phyloP scores from a whole-genome alignment of 2,797 vertebrate genomes.

The Myoxocephalus aenaeus region DNA sequence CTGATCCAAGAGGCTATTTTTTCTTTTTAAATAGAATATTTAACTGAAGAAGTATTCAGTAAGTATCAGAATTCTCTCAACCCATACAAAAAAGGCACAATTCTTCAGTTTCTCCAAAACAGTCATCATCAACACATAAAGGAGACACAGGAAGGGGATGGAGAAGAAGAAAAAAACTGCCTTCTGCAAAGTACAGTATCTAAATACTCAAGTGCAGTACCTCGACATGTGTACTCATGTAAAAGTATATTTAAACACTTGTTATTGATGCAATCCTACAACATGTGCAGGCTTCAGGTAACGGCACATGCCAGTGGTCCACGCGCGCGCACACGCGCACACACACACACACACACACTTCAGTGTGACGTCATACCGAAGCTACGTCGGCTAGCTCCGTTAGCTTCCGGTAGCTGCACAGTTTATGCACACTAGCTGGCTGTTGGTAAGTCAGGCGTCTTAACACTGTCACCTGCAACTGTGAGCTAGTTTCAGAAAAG shows the following conservation, averaged over 20 bases:
- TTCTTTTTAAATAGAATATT: no score
- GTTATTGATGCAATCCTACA: no score
- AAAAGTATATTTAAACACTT: no score
- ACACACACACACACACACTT: no score
- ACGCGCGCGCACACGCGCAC: no score
- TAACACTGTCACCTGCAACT: background rate
- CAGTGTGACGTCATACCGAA: no score
- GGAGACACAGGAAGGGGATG: background rate
- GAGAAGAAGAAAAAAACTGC: background rate
- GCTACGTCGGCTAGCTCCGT: constrained; percentile 46
- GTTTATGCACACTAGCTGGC: background rate
- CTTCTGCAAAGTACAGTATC: no score
- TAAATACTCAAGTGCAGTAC: no score
- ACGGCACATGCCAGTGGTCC: no score
- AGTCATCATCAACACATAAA: background rate
- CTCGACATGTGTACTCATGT: no score
- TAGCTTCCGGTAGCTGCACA: constrained; percentile 51
- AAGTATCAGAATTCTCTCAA: background rate
- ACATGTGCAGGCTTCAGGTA: no score
- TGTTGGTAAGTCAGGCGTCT: background rate
- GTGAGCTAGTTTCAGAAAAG: background rate
- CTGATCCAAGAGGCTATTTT: background rate
- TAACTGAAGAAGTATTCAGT: no score
- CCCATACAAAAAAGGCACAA: background rate
- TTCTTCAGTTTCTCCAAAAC: background rate